These are phyloP conservation scores for Macrosiphum euphorbiae DNA, from an alignment of 2,888 invertebrate species.

Conservation along the genomic window DNA sequence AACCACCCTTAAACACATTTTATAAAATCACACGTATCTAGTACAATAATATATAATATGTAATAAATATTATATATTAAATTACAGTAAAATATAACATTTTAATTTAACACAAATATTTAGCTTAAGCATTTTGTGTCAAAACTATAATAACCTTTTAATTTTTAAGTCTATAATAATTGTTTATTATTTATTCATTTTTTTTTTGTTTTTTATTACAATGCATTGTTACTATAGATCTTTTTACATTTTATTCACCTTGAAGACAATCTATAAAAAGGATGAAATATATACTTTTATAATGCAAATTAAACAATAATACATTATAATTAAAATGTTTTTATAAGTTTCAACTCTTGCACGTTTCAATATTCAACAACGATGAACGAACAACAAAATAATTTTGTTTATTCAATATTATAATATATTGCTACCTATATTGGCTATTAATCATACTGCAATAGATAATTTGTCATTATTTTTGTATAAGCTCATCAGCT, in stretches of 20 bases:
- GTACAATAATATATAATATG: background rate
- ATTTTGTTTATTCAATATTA: too few relatives aligned
- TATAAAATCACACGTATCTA: background rate
- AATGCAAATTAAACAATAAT: background rate
- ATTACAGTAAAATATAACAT: background rate
- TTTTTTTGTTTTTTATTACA: too few relatives aligned
- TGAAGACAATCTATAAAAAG: too few relatives aligned
- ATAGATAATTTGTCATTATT: background rate
- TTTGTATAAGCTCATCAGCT: background rate
- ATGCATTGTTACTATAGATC: background rate
- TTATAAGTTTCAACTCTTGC: background rate
- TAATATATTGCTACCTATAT: too few relatives aligned
- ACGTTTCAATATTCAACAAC: background rate
- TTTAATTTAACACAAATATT: background rate
- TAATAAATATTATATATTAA: background rate
- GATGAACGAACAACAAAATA: background rate
- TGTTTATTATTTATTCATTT: too few relatives aligned
- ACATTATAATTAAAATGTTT: background rate
- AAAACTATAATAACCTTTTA: background rate
- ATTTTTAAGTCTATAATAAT: background rate
- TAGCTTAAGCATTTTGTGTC: background rate
- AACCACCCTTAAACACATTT: background rate
- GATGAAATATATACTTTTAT: background rate
- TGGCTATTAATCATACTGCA: background rate
- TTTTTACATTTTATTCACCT: background rate